Conservation (phyloP, 1,140 invertebrate genomes). For the Macrobrachium rosenbergii region DNA sequence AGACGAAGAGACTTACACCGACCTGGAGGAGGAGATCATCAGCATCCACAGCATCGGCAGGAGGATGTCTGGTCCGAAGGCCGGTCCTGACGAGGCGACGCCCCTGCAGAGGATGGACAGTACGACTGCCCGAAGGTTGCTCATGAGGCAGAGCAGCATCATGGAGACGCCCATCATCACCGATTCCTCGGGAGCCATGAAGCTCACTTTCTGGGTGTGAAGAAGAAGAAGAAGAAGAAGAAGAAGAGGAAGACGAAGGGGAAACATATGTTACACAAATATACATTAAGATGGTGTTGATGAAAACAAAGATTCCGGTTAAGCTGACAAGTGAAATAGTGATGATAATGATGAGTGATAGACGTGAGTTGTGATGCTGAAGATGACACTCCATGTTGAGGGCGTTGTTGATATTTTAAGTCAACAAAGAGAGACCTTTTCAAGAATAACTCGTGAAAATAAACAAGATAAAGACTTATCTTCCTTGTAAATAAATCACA, state of each 20-base stretch:
- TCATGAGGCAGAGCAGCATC: constrained; percentile 81
- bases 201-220: constrained; percentile 87
- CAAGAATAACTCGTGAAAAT: too few relatives aligned
- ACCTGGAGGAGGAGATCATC: constrained; percentile 43
- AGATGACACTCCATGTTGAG: too few relatives aligned
- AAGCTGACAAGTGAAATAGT: too few relatives aligned
- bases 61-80: neutral
- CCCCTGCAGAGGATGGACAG: constrained; percentile 40
- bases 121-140: constrained; percentile 76
- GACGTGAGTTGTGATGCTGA: too few relatives aligned
- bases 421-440: too few relatives aligned
- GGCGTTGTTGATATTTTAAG: too few relatives aligned
- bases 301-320: too few relatives aligned
- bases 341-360: too few relatives aligned
- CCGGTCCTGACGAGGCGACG: constrained; percentile 25
- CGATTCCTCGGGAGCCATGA: constrained; percentile 81
- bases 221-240: neutral
- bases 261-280: neutral
- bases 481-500: too few relatives aligned
- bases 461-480: too few relatives aligned
- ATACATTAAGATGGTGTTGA: too few relatives aligned
- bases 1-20: neutral
- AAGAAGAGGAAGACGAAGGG: neutral
- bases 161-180: constrained; percentile 80
- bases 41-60: constrained; percentile 22